phyloP scores from a whole-genome alignment of 1,140 invertebrate species.

The Drosophila pachea region DNA sequence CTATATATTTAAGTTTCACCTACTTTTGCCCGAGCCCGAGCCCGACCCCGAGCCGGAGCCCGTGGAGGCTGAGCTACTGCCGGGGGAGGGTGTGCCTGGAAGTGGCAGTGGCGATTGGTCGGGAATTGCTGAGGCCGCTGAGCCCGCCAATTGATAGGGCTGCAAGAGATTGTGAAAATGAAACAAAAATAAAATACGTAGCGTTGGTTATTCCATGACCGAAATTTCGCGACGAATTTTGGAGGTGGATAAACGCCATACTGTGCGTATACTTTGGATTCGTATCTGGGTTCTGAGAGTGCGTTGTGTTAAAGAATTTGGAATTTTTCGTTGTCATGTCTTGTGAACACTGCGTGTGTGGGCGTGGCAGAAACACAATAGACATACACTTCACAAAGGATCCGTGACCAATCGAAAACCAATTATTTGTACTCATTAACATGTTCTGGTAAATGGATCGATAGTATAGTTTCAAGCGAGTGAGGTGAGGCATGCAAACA shows the following conservation, averaged over 20 bases:
- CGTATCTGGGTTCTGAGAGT: conserved; percentile 30
- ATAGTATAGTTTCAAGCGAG: neutral
- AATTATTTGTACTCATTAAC: conserved; percentile 3
- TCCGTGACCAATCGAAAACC: conserved; percentile 26
- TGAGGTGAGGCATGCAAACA: conserved; percentile 49
- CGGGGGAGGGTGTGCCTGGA: conserved; percentile 79
- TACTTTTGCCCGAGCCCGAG: conserved; percentile 74
- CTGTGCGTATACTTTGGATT: conserved; percentile 14
- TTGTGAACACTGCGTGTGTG: conserved; percentile 23
- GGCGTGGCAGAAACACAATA: conserved; percentile 23
- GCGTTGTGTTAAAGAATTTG: conserved; percentile 24
- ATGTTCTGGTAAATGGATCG: neutral
- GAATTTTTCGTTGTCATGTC: conserved; percentile 24
- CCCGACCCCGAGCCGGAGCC: conserved; percentile 77
- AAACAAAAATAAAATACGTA: conserved; percentile 6
- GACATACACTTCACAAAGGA: conserved; percentile 20
- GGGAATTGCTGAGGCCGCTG: conserved; percentile 79
- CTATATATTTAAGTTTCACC: conserved; percentile 8
- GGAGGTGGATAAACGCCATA: conserved; percentile 13
- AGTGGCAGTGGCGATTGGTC: conserved; percentile 79
- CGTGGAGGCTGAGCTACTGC: conserved; percentile 79
- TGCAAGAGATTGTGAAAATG: conserved; percentile 55
- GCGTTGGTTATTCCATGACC: conserved; percentile 17
- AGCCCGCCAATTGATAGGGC: conserved; percentile 79
- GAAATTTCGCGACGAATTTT: neutral